A percentile compares a stretch with the other conserved stretches of the same genome.
These are phyloP conservation scores for Perognathus longimembris DNA, from an alignment of 2,113 vertebrate genomes.

Conservation along the genomic window DNA sequence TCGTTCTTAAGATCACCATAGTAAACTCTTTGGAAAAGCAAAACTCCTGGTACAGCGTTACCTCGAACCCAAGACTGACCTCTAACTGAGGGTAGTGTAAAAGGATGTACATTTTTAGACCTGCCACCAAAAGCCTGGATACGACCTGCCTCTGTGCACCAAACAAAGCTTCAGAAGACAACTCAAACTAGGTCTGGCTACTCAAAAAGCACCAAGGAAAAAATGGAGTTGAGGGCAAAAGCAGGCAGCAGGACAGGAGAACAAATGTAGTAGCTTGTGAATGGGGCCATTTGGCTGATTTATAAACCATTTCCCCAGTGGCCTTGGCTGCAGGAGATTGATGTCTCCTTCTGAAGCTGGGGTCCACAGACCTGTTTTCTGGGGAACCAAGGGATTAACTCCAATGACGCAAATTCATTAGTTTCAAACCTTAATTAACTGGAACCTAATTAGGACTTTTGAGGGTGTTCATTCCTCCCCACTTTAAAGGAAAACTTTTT, in stretches of 20 bases:
- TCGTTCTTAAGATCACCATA: background rate
- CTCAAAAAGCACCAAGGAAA: background rate
- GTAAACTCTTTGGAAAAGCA: background rate
- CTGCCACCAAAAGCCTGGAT: constrained; percentile 17
- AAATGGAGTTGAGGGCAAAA: constrained; percentile 21
- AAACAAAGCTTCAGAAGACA: constrained; percentile 23
- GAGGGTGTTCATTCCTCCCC: background rate
- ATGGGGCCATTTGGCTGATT: constrained; percentile 25
- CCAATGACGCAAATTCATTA: constrained; percentile 57
- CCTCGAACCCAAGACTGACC: background rate
- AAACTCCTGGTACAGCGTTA: background rate
- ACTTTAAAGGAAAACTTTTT: constrained; percentile 48
- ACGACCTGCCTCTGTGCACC: background rate
- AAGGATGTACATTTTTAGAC: background rate
- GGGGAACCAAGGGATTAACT: constrained; percentile 35
- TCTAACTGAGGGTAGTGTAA: background rate
- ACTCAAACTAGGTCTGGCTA: background rate
- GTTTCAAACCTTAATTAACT: constrained; percentile 71
- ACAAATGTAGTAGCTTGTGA: constrained; percentile 17
- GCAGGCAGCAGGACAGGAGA: background rate
- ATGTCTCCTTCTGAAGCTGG: background rate
- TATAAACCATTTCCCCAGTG: background rate
- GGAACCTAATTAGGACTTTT: constrained; percentile 70
- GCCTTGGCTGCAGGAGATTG: background rate
- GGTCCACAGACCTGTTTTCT: constrained; percentile 36